Evolutionary conservation across 2,113 vertebrate genomes (phyloP).

Genomic region (Pelmatolapia mariae): DNA sequence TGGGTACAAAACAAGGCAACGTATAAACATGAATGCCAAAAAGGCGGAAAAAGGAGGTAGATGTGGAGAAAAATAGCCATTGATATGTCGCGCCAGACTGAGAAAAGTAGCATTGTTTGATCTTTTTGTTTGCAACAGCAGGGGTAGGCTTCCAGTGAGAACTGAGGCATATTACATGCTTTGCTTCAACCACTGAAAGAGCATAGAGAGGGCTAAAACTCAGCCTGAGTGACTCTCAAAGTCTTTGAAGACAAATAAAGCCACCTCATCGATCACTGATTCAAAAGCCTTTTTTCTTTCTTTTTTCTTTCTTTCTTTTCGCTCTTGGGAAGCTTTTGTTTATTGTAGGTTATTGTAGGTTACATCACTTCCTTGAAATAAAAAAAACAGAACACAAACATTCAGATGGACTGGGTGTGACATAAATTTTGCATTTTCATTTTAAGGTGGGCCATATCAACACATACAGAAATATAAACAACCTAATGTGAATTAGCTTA

Average conservation of each 20-base stretch:
- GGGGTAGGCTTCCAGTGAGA: slow-evolving; percentile 75
- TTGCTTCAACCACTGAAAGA: slow-evolving; percentile 52
- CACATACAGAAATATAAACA: neutral
- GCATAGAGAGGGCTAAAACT: slow-evolving; percentile 45
- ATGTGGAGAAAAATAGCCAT: slow-evolving; percentile 74
- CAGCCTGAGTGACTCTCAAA: slow-evolving; percentile 38
- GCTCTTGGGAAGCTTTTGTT: slow-evolving; percentile 50
- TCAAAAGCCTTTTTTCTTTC: slow-evolving; percentile 61
- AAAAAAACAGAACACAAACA: slow-evolving; percentile 18
- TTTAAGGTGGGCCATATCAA: neutral
- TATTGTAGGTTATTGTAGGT: slow-evolving; percentile 39
- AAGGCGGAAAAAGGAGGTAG: slow-evolving; percentile 47
- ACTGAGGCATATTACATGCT: slow-evolving; percentile 75
- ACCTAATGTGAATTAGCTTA: neutral
- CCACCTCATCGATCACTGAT: slow-evolving; percentile 80
- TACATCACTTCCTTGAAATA: slow-evolving; percentile 21
- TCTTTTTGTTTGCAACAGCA: slow-evolving; percentile 70
- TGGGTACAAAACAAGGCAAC: slow-evolving; percentile 56
- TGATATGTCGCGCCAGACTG: slow-evolving; percentile 57
- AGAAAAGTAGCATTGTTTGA: slow-evolving; percentile 84
- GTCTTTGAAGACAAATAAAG: slow-evolving; percentile 78
- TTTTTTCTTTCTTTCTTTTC: slow-evolving; percentile 50
- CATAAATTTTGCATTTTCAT: neutral
- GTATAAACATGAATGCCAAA: slow-evolving; percentile 76
- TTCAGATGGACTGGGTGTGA: neutral